phyloP scores from a whole-genome alignment of 2,888 invertebrate genomes.

The Ormyrus pomaceus region DNA sequence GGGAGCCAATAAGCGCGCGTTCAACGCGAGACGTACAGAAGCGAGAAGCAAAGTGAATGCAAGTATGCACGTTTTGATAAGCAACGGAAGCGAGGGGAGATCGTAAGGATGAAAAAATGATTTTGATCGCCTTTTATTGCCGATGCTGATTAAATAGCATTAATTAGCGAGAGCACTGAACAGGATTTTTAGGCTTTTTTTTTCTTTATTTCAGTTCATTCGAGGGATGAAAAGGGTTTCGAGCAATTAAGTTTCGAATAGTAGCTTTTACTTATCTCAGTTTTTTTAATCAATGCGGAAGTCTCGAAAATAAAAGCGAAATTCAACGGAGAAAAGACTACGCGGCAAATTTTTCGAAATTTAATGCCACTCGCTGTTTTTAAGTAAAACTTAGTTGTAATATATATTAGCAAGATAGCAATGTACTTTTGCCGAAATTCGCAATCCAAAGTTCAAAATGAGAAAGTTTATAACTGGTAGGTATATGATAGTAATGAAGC shows the following conservation, averaged over 20 bases:
- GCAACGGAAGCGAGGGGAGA: conserved; percentile 23
- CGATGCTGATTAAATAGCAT: too few species aligned
- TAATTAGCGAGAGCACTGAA: too few species aligned
- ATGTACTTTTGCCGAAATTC: conserved; percentile 5
- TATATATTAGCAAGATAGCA: background rate
- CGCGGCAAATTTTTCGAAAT: too few species aligned
- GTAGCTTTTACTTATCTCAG: too few species aligned
- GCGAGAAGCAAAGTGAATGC: conserved; percentile 54
- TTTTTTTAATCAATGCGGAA: too few species aligned
- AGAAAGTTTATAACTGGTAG: conserved; percentile 9
- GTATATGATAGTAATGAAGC: background rate
- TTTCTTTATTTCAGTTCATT: too few species aligned
- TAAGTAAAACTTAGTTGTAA: background rate
- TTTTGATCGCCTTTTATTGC: conserved; percentile 29
- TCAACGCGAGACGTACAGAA: background rate
- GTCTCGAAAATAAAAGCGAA: too few species aligned
- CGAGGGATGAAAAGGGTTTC: too few species aligned
- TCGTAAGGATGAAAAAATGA: conserved; percentile 46
- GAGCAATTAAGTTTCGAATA: too few species aligned
- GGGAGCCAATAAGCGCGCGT: conserved; percentile 3
- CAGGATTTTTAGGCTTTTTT: too few species aligned
- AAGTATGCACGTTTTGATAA: conserved; percentile 9
- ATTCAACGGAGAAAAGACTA: too few species aligned
- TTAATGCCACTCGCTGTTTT: too few species aligned
- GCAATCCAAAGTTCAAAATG: conserved; percentile 6